Evolutionary conservation across 37 sponge, comb jelly and placozoan genomes (phyloP).

Genomic region (Axinella damicornis): DNA sequence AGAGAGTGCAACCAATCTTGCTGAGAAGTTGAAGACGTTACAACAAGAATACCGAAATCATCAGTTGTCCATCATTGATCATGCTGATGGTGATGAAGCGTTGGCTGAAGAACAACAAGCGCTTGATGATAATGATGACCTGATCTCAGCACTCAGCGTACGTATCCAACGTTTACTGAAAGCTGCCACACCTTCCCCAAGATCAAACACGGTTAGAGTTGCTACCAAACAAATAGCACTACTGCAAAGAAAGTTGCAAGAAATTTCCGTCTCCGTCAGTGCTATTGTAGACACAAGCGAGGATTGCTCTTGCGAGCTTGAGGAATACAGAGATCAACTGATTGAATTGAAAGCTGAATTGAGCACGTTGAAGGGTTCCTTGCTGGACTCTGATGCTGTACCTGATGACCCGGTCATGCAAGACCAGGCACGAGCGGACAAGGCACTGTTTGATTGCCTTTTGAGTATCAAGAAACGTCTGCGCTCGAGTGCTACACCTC

Average conservation of each 20-base stretch:
- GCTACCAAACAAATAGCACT: neutral
- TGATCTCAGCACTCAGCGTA: neutral
- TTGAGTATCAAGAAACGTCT: conserved; percentile 11
- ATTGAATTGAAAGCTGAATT: conserved; percentile 1
- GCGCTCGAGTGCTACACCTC: neutral
- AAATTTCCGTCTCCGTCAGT: too few species aligned
- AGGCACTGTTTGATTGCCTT: neutral
- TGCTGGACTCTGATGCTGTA: conserved; percentile 3
- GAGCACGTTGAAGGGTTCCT: neutral
- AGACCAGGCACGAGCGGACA: conserved; percentile 4
- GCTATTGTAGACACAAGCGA: neutral
- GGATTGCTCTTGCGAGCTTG: neutral
- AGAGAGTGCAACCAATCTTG: conserved; percentile 4
- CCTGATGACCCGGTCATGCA: conserved; percentile 13
- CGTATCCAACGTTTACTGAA: conserved; percentile 13
- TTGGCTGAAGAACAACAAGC: conserved; percentile 22
- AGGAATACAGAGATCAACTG: conserved; percentile 16
- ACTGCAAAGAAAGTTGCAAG: neutral
- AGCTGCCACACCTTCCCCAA: neutral
- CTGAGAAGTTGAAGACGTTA: conserved; percentile 25
- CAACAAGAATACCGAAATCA: conserved; percentile 14
- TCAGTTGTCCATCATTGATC: conserved; percentile 18
- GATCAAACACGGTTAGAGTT: neutral
- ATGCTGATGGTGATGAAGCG: neutral
- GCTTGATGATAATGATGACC: conserved; percentile 27